These are phyloP conservation scores for Temnothorax rugatulus DNA, from an alignment of 2,888 invertebrate genomes.

Conservation along the genomic window DNA sequence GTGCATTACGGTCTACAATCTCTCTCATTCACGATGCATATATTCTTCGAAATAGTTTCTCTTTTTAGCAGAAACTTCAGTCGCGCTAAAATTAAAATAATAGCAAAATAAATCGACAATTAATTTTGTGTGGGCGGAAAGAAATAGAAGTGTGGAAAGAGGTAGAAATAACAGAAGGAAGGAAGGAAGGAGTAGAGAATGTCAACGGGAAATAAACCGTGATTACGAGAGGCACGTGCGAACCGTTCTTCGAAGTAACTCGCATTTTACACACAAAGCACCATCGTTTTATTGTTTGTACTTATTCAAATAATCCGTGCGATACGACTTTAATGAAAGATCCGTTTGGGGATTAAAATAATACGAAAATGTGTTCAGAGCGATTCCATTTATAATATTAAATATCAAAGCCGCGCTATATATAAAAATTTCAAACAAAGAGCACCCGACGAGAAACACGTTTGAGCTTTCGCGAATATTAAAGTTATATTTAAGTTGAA, in stretches of 20 bases:
- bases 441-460: not conserved
- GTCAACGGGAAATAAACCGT: constrained; percentile 22
- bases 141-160: not conserved
- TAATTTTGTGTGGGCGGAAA: not conserved
- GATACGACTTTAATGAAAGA: constrained; percentile 4
- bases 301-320: not conserved
- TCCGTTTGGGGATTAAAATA: constrained; percentile 24
- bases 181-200: not conserved
- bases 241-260: constrained; percentile 1
- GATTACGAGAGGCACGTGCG: not conserved
- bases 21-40: not conserved
- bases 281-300: constrained; percentile 1
- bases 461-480: constrained; percentile 27
- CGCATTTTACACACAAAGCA: not conserved
- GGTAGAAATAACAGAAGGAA: not conserved
- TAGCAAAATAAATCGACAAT: not conserved
- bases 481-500: constrained; percentile 22
- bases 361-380: constrained; percentile 1
- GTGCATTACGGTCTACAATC: not conserved
- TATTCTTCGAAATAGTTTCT: not conserved
- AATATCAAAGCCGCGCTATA: constrained; percentile 5
- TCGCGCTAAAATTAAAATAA: constrained; percentile 11
- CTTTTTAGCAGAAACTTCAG: not conserved
- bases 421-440: not conserved
- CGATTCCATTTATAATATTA: constrained; percentile 37